Conservation (phyloP, 1,140 invertebrate genomes). For the Drosophila azteca region DNA sequence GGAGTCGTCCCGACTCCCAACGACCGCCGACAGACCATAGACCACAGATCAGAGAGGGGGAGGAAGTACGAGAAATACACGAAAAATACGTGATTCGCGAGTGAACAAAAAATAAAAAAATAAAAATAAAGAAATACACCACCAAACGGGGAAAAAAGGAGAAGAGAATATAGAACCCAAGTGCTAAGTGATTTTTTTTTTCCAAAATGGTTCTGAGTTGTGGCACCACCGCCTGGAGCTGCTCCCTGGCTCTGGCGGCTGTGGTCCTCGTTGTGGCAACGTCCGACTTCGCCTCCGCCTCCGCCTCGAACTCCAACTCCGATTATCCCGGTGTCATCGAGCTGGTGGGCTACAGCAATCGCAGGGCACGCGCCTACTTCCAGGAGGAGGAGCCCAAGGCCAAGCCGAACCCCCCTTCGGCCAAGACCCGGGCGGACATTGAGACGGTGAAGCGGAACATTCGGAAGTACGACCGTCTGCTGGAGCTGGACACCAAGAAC, state of each 20-base stretch:
- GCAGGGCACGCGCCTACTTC: conserved; percentile 76
- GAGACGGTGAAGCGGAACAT: conserved; percentile 81
- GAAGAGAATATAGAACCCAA: conserved; percentile 15
- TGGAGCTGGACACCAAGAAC: conserved; percentile 80
- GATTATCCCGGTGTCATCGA: conserved; percentile 82
- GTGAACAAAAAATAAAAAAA: conserved; percentile 32
- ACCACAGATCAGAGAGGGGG: conserved; percentile 7
- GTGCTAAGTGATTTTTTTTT: conserved; percentile 1
- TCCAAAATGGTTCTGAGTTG: conserved; percentile 59
- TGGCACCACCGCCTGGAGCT: conserved; percentile 61
- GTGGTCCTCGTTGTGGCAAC: conserved; percentile 11
- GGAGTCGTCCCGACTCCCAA: no score
- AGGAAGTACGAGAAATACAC: conserved; percentile 45
- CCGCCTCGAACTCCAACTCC: conserved; percentile 14
- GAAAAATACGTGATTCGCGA: conserved; percentile 47
- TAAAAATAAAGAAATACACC: conserved; percentile 12
- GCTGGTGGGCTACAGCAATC: conserved; percentile 79
- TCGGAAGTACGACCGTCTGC: conserved; percentile 76
- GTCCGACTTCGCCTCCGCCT: conserved; percentile 14
- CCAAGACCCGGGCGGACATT: conserved; percentile 78
- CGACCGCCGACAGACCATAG: conserved; percentile 12
- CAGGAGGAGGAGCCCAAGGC: conserved; percentile 38
- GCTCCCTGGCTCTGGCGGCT: conserved; percentile 51
- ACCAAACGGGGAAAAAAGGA: conserved; percentile 10
- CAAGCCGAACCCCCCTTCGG: conserved; percentile 52